Base-by-base conservation (phyloP, 2,113 vertebrate genomes). In the Chinchilla lanigera region DNA sequence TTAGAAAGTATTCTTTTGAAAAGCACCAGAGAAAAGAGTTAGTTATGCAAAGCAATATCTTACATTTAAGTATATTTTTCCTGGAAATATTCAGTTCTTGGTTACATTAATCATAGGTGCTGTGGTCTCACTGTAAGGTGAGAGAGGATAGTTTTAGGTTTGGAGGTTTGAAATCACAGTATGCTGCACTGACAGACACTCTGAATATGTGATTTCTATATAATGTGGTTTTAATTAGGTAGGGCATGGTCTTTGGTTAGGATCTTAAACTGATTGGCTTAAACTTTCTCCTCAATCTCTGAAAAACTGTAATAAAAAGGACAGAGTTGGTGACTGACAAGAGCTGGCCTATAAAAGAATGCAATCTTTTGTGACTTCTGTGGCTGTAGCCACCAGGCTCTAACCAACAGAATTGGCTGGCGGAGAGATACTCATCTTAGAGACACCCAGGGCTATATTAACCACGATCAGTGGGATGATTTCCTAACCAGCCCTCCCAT, bases 201-300 rank as follows among this genome's bases (percentile, higher is more conserved):
- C 19, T 17, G 83, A 89, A 44, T 30, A 28, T 67, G 65, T 35
- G 73, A 60, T 50, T 69, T 69, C 17, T 80, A 58, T 7, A 33
- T 52, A n/a, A 73, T 86, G 16, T 81, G n/a, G 71, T 93, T 96
- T 96, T 86, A 83, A 89, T 92, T 75, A 90, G 60, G n/a, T 35
- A 58, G 47, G 93, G 41, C 26, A 84, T 77, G 24, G 90, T 77
- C 60, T 92, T 93, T 83, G 86, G 24, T 75, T 83, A 84, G 22
- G 41, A 93, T 89, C 84, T 94, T 73, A 87, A 83, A 52, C 19
- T n/a, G 58, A 93, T 33, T 30, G 80, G 75, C 50, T 84, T 91
- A 78, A 71, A 89, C n/a, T 60, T 95, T 96, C 86, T 85, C 85
- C 75, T 82, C 91, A 16, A 30, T 61, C 35, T 83, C 67, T 83